Evolutionary conservation across 2,113 vertebrate species (phyloP).

Genomic region (Tychaedon coryphoeus): DNA sequence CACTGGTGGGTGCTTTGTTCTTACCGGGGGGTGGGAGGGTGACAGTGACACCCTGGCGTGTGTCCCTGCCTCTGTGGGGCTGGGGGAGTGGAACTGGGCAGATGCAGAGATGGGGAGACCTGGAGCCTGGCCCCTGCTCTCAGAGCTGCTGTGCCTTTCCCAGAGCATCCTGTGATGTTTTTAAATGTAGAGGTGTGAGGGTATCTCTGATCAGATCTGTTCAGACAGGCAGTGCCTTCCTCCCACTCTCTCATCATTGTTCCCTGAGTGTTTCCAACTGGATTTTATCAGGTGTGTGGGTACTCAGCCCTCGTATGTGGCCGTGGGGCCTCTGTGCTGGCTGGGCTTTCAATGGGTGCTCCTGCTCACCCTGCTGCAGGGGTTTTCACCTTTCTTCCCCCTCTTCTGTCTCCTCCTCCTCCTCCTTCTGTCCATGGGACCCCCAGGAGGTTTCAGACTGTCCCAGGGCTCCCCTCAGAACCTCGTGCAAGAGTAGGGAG

Average conservation of each 20-base stretch:
- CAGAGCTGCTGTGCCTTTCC: accelerated
- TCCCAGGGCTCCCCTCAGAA: background rate
- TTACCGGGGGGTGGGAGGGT: background rate
- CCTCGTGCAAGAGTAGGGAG: accelerated
- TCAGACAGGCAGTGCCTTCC: background rate
- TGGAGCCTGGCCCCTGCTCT: accelerated
- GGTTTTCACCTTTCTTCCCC: background rate
- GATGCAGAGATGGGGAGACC: background rate
- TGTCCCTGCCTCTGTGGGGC: background rate
- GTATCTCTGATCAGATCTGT: background rate
- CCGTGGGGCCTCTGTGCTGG: accelerated
- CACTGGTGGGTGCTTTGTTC: background rate
- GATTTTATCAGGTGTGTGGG: accelerated
- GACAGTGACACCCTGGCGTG: background rate
- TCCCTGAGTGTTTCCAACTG: background rate
- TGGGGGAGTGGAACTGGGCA: accelerated
- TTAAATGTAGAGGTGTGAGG: background rate
- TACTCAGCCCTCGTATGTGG: accelerated
- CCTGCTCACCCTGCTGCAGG: background rate
- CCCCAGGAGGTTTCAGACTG: background rate
- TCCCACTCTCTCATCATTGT: background rate
- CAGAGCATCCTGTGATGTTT: background rate
- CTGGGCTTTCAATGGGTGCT: background rate
- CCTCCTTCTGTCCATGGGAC: background rate
- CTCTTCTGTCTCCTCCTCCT: background rate